Evolutionary conservation across 2,888 invertebrate species (phyloP).

Genomic region (Ophion slaviceki): DNA sequence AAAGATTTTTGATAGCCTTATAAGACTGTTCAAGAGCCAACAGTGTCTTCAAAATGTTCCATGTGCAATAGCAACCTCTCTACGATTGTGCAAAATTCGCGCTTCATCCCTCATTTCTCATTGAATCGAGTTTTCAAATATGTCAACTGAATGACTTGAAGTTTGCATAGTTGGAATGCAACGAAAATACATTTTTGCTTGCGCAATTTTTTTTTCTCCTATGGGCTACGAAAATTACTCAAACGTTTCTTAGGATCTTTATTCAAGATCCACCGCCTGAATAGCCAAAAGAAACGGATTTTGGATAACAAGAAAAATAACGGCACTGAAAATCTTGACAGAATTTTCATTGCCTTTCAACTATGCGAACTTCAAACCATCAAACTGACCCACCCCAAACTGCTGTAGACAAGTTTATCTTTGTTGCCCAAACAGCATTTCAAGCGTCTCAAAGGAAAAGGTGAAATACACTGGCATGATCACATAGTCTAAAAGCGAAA

Average conservation of each 20-base stretch:
- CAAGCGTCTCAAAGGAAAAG: background rate
- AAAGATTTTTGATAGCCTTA: background rate
- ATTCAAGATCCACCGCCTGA: too few relatives aligned
- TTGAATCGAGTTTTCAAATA: constrained; percentile 4
- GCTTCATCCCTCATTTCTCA: background rate
- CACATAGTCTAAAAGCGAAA: constrained; percentile 10
- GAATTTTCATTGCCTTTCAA: too few relatives aligned
- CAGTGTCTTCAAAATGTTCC: background rate
- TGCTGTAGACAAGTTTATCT: background rate
- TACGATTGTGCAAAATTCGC: background rate
- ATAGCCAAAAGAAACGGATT: too few relatives aligned
- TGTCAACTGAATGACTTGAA: background rate
- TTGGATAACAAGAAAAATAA: too few relatives aligned
- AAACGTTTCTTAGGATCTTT: too few relatives aligned
- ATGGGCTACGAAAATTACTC: too few relatives aligned
- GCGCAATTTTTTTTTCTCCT: too few relatives aligned
- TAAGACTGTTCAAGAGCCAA: background rate
- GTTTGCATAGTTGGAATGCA: too few relatives aligned
- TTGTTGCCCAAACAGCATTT: background rate
- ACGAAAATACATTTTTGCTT: too few relatives aligned
- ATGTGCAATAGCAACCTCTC: background rate
- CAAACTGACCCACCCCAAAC: background rate
- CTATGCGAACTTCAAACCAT: too few relatives aligned
- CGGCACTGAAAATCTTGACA: too few relatives aligned
- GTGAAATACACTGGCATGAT: constrained; percentile 1